Percentiles rank a stretch among this genome's conserved stretches.
Evolutionary conservation across 2,888 invertebrate species (phyloP).

Genomic region (Caenorhabditis drosophilae): DNA sequence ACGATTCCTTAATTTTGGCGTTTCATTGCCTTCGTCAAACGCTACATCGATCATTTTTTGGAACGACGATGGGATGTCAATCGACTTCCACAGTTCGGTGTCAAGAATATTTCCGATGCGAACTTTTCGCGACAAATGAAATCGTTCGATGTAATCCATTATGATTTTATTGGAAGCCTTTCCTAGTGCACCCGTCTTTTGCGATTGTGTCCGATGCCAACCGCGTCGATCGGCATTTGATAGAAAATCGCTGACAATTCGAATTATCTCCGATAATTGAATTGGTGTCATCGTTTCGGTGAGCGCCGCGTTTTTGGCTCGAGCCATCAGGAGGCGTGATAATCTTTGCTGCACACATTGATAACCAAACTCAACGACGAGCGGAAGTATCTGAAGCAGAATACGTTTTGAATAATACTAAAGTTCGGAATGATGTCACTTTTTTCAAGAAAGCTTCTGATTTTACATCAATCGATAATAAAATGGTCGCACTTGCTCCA

Average conservation of each 20-base stretch:
- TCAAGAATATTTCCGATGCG: constrained; percentile 81
- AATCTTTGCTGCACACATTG: constrained; percentile 86
- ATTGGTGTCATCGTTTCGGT: constrained; percentile 31
- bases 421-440: not conserved
- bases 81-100: constrained; percentile 89
- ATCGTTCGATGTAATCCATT: constrained; percentile 85
- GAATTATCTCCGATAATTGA: constrained; percentile 34
- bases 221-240: constrained; percentile 28
- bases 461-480: constrained; percentile 29
- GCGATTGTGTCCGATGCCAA: constrained; percentile 40
- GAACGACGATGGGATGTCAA: constrained; percentile 87
- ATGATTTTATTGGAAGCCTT: constrained; percentile 71
- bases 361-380: constrained; percentile 80
- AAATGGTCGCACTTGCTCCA: constrained; percentile 19
- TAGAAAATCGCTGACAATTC: constrained; percentile 32
- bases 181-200: constrained; percentile 19
- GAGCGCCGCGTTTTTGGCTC: constrained; percentile 43
- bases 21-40: constrained; percentile 13
- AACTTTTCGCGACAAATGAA: constrained; percentile 84
- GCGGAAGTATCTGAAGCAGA: constrained; percentile 29
- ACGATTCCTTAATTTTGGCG: constrained; percentile 12
- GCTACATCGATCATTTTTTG: constrained; percentile 78
- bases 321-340: constrained; percentile 75
- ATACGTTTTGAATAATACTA: not conserved
- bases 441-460: constrained; percentile 15